phyloP scores from a whole-genome alignment of 35 echinoderm and acorn worm species.

The Strongylocentrotus purpuratus region DNA sequence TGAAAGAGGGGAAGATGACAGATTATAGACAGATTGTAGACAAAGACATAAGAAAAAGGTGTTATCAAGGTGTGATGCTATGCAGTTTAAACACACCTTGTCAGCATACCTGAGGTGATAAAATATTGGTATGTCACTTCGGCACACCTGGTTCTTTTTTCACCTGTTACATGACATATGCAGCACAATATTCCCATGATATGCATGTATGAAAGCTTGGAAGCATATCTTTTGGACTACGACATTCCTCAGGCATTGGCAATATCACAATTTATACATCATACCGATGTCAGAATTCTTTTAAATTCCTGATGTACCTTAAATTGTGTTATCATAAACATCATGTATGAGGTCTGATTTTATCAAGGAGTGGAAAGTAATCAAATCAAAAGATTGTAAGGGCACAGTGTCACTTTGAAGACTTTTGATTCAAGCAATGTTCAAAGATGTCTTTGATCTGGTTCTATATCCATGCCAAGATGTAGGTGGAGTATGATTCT shows the following conservation, averaged over 20 bases:
- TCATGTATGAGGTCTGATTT: too few species aligned
- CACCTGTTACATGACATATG: background rate
- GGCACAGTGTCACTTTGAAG: too few species aligned
- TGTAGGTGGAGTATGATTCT: too few species aligned
- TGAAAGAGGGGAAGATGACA: background rate
- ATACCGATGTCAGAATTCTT: background rate
- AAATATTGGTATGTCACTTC: background rate
- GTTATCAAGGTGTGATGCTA: background rate
- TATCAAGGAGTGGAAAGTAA: too few species aligned
- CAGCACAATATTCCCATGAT: background rate
- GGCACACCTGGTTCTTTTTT: background rate
- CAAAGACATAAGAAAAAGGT: background rate
- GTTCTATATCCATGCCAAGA: too few species aligned
- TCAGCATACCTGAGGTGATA: background rate
- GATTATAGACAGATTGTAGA: background rate
- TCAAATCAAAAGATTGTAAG: too few species aligned
- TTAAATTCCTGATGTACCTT: background rate
- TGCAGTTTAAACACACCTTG: background rate
- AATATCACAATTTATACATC: background rate
- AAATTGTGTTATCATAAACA: background rate
- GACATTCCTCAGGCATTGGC: background rate
- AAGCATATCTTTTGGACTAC: background rate
- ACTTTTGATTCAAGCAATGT: too few species aligned
- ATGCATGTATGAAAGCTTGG: background rate
- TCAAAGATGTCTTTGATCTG: too few species aligned